phyloP scores from a whole-genome alignment of 1,140 invertebrate species.

The Drosophila baimaii region DNA sequence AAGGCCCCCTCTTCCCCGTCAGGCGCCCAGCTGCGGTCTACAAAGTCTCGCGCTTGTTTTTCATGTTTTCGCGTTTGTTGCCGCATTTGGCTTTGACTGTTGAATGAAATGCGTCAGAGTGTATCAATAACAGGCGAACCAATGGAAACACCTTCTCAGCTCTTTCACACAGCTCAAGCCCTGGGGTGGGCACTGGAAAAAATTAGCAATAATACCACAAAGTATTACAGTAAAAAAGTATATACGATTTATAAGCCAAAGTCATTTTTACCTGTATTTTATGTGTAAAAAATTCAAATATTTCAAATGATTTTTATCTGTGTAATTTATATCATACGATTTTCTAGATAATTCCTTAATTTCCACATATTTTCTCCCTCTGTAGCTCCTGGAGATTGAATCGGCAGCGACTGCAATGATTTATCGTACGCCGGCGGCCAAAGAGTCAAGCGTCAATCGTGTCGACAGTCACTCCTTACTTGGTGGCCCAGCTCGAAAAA shows the following conservation, averaged over 20 bases:
- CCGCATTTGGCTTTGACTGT: conserved; percentile 62
- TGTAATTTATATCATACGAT: not conserved
- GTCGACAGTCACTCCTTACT: conserved; percentile 59
- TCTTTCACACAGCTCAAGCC: conserved; percentile 10
- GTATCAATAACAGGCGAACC: conserved; percentile 27
- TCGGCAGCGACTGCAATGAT: conserved; percentile 55
- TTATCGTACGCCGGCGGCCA: conserved; percentile 65
- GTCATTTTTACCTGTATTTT: too few relatives aligned
- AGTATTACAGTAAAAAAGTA: not conserved
- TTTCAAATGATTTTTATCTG: not conserved
- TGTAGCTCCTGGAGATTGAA: conserved; percentile 23
- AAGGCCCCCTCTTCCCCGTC: not conserved
- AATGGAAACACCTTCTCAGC: conserved; percentile 9
- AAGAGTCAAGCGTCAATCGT: conserved; percentile 68
- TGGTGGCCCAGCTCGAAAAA: conserved; percentile 47
- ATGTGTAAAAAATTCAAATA: too few relatives aligned
- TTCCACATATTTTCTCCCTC: not conserved
- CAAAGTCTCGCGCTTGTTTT: conserved; percentile 52
- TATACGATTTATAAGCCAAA: fast-evolving
- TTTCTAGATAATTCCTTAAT: not conserved
- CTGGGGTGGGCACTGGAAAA: not conserved
- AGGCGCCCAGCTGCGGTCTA: conserved; percentile 22
- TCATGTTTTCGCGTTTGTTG: conserved; percentile 42
- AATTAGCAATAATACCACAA: not conserved
- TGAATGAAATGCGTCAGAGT: conserved; percentile 54